Base-by-base conservation (phyloP, 2,888 invertebrate species). In the Harpalus rubripes region DNA sequence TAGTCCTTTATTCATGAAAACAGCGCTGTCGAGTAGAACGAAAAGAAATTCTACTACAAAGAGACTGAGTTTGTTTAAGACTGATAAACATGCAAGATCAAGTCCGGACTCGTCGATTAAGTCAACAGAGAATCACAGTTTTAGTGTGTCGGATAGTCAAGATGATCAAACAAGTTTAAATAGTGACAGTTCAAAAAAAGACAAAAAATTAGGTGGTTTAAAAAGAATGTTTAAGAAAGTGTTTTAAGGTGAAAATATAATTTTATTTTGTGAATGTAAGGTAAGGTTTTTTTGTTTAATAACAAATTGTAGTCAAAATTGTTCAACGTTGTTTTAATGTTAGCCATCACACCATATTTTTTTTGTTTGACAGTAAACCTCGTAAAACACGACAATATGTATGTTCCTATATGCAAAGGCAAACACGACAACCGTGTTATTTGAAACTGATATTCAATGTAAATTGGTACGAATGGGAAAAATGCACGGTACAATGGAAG, bases 181-280 rank as follows among this genome's bases (percentile, higher is more conserved):
- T 16, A 80, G 85, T 72, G 81, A 81, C 52, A 81, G 68, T 52
- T 81, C 87, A 86, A 92, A 92, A 86, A 94, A 94, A 88, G 92
- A 92, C 87, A 94, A 93, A 88, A 95, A 95, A 90, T 93, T 92
- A 88, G 94, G 94, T 89, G 93, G 95, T 88, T 93, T 96, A 87
- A 96, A 95, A 90, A 95, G 95, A 91, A 94, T 96, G 90, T 93
- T 96, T 89, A 96, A 94, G 88, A 96, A 96, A 92, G 95, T 96
- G 90, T 96, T 96, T 92, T 95, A 93, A 22, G 18, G 5, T 32
- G 32, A 32, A 32, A 32, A 32, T 32, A 32, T 32, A 32, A 4
- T 32, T 32, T 32, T 44, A 4, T 72, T 39, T 72, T 22, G 22
- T 52, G 39, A 76, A 76, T 72, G 22, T 52, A 52, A 68, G 10